Conservation (phyloP, 1,140 invertebrate genomes). For the Prorops nasuta region DNA sequence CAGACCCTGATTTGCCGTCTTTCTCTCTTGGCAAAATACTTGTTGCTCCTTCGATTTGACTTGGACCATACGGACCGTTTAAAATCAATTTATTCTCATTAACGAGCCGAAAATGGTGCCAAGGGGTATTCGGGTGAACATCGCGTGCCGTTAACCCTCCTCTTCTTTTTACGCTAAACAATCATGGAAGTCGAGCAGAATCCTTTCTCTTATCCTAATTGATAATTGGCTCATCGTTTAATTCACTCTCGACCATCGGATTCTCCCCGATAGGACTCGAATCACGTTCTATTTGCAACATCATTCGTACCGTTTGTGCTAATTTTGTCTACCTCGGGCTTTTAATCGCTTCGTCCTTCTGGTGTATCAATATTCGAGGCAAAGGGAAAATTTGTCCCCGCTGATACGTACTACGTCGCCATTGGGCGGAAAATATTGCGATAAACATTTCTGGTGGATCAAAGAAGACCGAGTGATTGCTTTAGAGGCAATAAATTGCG, state of each 20-base stretch:
- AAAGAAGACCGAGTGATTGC: too few species aligned
- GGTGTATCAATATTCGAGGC: too few species aligned
- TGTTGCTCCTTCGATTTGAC: conserved; percentile 31
- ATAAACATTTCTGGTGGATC: too few species aligned
- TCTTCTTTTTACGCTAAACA: neutral
- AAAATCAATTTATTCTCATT: conserved; percentile 34
- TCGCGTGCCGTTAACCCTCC: conserved; percentile 20
- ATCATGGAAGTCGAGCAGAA: neutral
- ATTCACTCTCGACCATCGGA: neutral
- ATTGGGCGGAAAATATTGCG: too few species aligned
- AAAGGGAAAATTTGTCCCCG: too few species aligned
- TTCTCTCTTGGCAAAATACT: conserved; percentile 19
- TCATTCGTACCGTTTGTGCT: too few species aligned
- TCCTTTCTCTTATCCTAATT: neutral
- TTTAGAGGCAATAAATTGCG: too few species aligned
- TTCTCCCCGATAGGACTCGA: neutral
- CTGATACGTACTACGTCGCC: too few species aligned
- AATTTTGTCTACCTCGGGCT: too few species aligned
- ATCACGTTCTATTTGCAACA: too few species aligned
- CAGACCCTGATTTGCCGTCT: too few species aligned
- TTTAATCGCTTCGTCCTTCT: too few species aligned
- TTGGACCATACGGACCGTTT: neutral
- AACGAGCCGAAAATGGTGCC: conserved; percentile 22
- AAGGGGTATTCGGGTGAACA: conserved; percentile 20
- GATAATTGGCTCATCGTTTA: neutral